A percentile compares a stretch with the other conserved stretches of the same genome.
Evolutionary conservation across 1,140 invertebrate genomes (phyloP).

Genomic region (Drosophila setifemur): DNA sequence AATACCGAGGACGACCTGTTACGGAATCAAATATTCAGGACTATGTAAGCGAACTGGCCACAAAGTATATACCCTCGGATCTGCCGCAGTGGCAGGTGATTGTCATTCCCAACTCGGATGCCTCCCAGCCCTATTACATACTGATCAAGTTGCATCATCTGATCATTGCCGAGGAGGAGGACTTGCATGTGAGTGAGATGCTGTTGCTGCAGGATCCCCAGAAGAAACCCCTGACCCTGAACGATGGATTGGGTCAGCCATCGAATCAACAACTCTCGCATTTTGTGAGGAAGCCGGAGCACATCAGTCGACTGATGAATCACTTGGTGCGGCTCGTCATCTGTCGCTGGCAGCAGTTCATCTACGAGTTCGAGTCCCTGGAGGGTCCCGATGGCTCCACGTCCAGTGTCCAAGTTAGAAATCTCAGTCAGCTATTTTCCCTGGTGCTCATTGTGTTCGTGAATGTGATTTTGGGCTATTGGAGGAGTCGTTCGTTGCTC

Average conservation of each 20-base stretch:
- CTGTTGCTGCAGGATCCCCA: slow-evolving; percentile 84
- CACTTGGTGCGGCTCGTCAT: slow-evolving; percentile 87
- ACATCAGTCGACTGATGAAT: slow-evolving; percentile 86
- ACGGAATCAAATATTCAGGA: slow-evolving; percentile 90
- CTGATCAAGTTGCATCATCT: slow-evolving; percentile 90
- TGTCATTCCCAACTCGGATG: slow-evolving; percentile 84
- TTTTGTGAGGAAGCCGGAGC: slow-evolving; percentile 84
- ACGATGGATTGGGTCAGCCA: slow-evolving; percentile 21
- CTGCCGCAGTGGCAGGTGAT: slow-evolving; percentile 92
- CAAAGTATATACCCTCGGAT: slow-evolving; percentile 87
- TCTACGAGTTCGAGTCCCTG: slow-evolving; percentile 89
- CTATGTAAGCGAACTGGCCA: slow-evolving; percentile 90
- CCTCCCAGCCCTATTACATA: slow-evolving; percentile 85
- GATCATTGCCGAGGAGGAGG: slow-evolving; percentile 87
- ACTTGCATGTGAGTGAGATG: slow-evolving; percentile 88
- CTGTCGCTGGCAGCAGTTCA: slow-evolving; percentile 91
- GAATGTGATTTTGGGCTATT: slow-evolving; percentile 66
- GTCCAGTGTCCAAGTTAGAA: slow-evolving; percentile 32
- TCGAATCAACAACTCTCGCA: slow-evolving; percentile 42
- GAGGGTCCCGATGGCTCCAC: slow-evolving; percentile 84
- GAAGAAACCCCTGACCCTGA: slow-evolving; percentile 21
- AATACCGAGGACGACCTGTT: slow-evolving; percentile 87
- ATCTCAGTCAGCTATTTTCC: slow-evolving; percentile 63
- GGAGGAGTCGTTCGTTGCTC: slow-evolving; percentile 33
- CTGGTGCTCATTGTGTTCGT: slow-evolving; percentile 68